Percentiles rank a stretch among this genome's conserved stretches.
phyloP scores from a whole-genome alignment of 2,113 vertebrate species.

The Anolis carolinensis region DNA sequence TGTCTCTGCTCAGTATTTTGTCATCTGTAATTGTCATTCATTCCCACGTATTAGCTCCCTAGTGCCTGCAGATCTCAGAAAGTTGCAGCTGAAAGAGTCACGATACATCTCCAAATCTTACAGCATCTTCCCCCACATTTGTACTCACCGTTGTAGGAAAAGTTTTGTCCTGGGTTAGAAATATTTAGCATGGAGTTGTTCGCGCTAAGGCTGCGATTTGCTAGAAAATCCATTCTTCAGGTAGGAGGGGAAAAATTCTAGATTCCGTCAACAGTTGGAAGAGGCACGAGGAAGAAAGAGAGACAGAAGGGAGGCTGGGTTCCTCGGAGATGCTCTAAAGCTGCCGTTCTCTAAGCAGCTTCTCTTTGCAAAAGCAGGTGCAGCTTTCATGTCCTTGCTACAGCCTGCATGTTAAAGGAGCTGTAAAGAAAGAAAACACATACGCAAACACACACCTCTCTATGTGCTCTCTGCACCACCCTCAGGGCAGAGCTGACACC shows the following conservation, averaged over 20 bases:
- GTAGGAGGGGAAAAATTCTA: background rate
- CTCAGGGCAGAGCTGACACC: background rate
- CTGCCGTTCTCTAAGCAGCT: background rate
- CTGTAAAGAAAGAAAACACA: background rate
- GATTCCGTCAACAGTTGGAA: background rate
- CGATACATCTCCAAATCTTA: background rate
- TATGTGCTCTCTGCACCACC: background rate
- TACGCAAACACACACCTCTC: background rate
- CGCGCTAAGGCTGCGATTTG: constrained; percentile 11
- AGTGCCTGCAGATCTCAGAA: background rate
- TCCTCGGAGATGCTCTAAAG: background rate
- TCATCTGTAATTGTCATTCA: no score
- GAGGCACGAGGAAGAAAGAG: no score
- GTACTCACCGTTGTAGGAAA: constrained; percentile 41
- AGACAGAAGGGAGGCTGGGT: background rate
- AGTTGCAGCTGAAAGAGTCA: fast-evolving
- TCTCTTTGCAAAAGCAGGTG: background rate
- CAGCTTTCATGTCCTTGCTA: background rate
- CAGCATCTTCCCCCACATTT: background rate
- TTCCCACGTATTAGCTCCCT: background rate
- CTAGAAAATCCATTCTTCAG: constrained; percentile 44
- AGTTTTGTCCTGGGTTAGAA: constrained; percentile 41
- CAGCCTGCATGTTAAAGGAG: background rate
- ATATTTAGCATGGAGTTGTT: constrained; percentile 16
- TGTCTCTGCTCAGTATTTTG: background rate